Conservation (phyloP, 2,113 vertebrate species). For the Ammospiza caudacuta region DNA sequence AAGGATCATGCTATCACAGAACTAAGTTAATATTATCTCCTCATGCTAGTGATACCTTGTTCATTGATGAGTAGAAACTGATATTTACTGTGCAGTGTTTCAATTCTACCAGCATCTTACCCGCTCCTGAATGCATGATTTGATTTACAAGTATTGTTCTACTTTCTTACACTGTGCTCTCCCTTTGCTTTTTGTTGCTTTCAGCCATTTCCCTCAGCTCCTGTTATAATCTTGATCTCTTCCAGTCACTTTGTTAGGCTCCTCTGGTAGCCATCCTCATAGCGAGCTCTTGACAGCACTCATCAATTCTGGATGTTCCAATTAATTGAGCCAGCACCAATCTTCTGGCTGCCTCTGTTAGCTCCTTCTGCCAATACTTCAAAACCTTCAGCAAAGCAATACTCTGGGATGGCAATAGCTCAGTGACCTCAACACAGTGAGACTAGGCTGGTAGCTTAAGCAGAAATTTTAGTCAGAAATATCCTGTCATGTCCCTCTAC, state of each 20-base stretch:
- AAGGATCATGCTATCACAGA: background rate
- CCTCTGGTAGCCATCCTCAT: constrained; percentile 9
- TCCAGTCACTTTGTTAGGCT: constrained; percentile 43
- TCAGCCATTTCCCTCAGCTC: constrained; percentile 25
- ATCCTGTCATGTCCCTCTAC: background rate
- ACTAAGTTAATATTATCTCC: background rate
- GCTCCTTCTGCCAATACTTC: background rate
- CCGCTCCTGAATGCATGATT: background rate
- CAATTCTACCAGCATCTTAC: background rate
- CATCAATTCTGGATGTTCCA: constrained; percentile 57
- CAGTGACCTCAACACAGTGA: background rate
- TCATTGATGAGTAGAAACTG: background rate
- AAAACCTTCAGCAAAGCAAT: background rate
- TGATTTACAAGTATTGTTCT: constrained; percentile 1
- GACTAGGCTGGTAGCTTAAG: background rate
- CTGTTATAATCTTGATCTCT: constrained; percentile 51
- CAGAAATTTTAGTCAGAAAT: background rate
- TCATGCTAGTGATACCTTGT: background rate
- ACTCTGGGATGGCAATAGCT: background rate
- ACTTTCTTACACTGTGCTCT: background rate
- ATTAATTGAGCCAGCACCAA: constrained; percentile 48
- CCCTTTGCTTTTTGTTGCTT: constrained; percentile 10
- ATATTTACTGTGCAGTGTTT: background rate
- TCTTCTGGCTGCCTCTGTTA: constrained; percentile 9
- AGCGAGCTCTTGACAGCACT: constrained; percentile 46